Evolutionary conservation across 2,888 invertebrate genomes (phyloP), one percentile per base, ranked within the genome.

Genomic region (Lathronympha strigana): DNA sequence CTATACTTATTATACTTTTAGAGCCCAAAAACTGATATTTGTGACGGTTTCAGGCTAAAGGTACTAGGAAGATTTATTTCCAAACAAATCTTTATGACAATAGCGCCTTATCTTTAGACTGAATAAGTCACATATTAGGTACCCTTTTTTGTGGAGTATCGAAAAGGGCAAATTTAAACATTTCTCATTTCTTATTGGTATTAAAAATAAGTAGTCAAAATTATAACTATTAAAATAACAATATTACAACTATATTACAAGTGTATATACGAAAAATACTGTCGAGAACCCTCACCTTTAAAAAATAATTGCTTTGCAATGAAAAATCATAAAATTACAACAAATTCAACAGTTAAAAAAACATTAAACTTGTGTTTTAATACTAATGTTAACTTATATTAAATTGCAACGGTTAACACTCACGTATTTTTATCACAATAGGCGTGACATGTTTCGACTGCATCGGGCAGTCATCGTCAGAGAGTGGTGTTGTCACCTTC

Each of bases 1-100:
- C 69, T 74, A 73, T 69, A n/a, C n/a, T n/a, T n/a, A 38, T 63
- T 49, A 50, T 23, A 47, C n/a, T 11, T 31, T 25, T 31, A 4
- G 31, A 45, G 9, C 43, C 43, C 57, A 57, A 45, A 31, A 57
- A 57, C 57, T 45, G 57, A n/a, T 6, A 31, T 50, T 13, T 3
- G n/a, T n/a, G n/a, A n/a, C n/a, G n/a, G n/a, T n/a, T n/a, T n/a
- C n/a, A n/a, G n/a, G n/a, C n/a, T n/a, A n/a, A n/a, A n/a, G n/a
- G n/a, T n/a, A n/a, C n/a, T 54, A 54, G 38, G 54, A 54, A 54
- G 4, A 2, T 40, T 17, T 9, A 47, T 23, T n/a, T n/a, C n/a
- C n/a, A n/a, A n/a, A n/a, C n/a, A n/a, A n/a, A n/a, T n/a, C n/a
- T n/a, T n/a, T n/a, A n/a, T n/a, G n/a, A n/a, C n/a, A n/a, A n/a